Evolutionary conservation across 2,888 invertebrate species (phyloP), one percentile per base, ranked within the genome.

Genomic region (Uloborus plumipes): DNA sequence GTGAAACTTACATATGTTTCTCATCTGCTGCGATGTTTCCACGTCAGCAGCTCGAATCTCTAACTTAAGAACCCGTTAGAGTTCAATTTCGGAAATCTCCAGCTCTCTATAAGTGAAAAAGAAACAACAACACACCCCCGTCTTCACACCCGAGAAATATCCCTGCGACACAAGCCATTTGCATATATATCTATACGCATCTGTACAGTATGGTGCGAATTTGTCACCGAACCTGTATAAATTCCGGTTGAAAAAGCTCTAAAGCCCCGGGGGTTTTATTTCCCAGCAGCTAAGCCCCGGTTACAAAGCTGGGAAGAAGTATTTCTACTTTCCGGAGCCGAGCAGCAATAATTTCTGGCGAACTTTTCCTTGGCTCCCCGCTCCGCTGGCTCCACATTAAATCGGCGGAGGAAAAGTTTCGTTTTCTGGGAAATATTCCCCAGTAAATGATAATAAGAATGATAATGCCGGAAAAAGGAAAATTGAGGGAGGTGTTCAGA

Each of bases 1-100:
- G 80, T 81, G 80, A 81, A 81, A 74, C 80, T 81, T 81, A 81
- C 80, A 81, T 81, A 81, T 81, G 80, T 81, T 81, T 69, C 80
- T 81, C 80, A 81, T 81, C 80, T 74, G 74, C 69, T 49, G 39
- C 74, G 59, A 81, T 81, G 80, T 81, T 81, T 81, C 80, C 80
- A 58, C 80, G 70, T 74, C 80, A 81, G 65, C 69, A 70, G 64
- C 50, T 69, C 58, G 69, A 59, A 58, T 74, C 18, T 18, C 55
- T 55, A 18, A 50, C 22, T 70, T 73, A 69, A 74, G 74, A 80
- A 80, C 69, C 80, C 80, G 80, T 81, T 81, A 81, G 74, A 81
- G 80, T 81, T 81, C 80, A 81, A 81, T 81, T 81, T 81, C 62
- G 61, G 39, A 81, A 80, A 74, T 74, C 80, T 65, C 64, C 31